A percentile compares a stretch with the other conserved stretches of the same genome.
Conservation (phyloP, 2,888 invertebrate species). For the Calameuta filiformis region DNA sequence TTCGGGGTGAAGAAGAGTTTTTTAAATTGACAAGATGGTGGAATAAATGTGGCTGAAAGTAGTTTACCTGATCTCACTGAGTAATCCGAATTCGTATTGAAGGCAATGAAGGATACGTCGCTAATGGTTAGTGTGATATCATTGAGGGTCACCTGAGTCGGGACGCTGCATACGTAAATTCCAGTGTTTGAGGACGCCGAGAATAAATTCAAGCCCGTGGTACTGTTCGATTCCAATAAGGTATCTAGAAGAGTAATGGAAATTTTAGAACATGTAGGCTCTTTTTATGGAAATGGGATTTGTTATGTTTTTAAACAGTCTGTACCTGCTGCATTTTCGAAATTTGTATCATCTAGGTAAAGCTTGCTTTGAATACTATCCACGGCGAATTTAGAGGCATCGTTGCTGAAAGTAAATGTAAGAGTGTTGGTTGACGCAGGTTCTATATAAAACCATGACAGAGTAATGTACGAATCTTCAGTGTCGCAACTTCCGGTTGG, state of each 20-base stretch:
- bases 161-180: slow-evolving; percentile 29
- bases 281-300: not conserved
- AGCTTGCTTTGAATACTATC: slow-evolving; percentile 29
- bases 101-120: slow-evolving; percentile 38
- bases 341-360: slow-evolving; percentile 25
- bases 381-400: slow-evolving; percentile 29
- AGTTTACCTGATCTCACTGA: slow-evolving; percentile 32
- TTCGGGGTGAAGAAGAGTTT: not conserved
- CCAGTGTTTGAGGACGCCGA: slow-evolving; percentile 21
- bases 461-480: slow-evolving; percentile 8
- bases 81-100: slow-evolving; percentile 28
- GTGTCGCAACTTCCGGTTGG: slow-evolving; percentile 14
- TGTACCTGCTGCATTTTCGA: slow-evolving; percentile 30
- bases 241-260: slow-evolving; percentile 14
- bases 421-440: slow-evolving; percentile 1
- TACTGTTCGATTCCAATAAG: slow-evolving; percentile 4
- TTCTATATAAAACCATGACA: slow-evolving; percentile 12
- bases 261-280: not conserved
- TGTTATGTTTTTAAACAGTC: not conserved
- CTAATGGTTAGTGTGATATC: slow-evolving; percentile 28
- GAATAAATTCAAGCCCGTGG: slow-evolving; percentile 32
- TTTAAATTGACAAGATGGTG: not conserved
- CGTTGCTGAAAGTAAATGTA: slow-evolving; percentile 25
- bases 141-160: slow-evolving; percentile 17
- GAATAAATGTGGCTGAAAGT: not conserved